These are phyloP conservation scores for Agrochola circellaris DNA, from an alignment of 2,888 invertebrate species.

Conservation along the genomic window DNA sequence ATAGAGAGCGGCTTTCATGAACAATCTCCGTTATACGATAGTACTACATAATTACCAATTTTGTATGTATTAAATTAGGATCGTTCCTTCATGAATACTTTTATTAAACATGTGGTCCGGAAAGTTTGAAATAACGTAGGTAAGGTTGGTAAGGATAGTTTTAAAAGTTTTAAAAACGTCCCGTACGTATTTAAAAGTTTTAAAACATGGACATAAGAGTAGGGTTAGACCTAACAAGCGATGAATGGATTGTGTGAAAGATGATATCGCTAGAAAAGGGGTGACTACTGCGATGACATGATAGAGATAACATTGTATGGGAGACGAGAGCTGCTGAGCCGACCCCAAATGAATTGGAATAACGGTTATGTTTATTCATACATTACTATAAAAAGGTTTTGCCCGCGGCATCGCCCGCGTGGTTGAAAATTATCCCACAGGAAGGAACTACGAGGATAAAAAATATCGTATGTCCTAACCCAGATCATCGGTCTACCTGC, in stretches of 20 bases:
- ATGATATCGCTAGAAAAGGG: neutral
- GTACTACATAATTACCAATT: neutral
- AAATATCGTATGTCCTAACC: too few species aligned
- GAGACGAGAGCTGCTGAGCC: neutral
- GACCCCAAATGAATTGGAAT: neutral
- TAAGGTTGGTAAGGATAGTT: too few species aligned
- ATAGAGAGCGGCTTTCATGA: slow-evolving; percentile 47
- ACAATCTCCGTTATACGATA: slow-evolving; percentile 14
- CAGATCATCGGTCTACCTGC: neutral
- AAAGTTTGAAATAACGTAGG: neutral
- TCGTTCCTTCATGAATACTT: slow-evolving; percentile 4
- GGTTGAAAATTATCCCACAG: neutral
- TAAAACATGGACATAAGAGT: neutral
- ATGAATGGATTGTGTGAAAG: neutral
- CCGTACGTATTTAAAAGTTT: neutral
- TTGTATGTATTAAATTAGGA: neutral
- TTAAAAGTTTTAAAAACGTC: neutral
- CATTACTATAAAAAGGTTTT: neutral
- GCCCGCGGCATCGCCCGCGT: neutral
- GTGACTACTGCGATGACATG: neutral
- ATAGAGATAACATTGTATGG: neutral
- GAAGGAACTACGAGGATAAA: neutral
- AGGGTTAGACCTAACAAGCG: neutral
- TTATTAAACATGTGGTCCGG: neutral
- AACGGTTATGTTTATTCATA: neutral